phyloP scores from a whole-genome alignment of 2,113 vertebrate species.

The Egretta garzetta region DNA sequence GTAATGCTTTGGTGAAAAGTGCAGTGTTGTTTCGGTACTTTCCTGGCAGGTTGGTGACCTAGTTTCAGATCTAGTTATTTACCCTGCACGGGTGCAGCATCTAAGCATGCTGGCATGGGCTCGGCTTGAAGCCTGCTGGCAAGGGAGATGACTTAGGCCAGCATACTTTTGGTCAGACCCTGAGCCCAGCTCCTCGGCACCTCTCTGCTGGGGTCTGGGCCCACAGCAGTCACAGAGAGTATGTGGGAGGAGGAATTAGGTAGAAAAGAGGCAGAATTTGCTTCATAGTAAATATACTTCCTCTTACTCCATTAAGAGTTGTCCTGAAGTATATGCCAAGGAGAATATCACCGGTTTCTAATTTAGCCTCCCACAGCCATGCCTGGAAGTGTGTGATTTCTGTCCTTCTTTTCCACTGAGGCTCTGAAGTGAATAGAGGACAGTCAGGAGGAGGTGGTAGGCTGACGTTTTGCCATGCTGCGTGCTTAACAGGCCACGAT shows the following conservation, averaged over 20 bases:
- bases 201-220: background rate
- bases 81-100: background rate
- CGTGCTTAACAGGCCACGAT: conserved; percentile 2
- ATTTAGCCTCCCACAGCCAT: background rate
- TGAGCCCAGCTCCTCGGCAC: fast-evolving
- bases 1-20: background rate
- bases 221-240: fast-evolving
- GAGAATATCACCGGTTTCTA: background rate
- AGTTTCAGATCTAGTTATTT: conserved; percentile 21
- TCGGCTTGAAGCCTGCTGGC: fast-evolving
- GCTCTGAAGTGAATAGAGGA: background rate
- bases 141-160: background rate
- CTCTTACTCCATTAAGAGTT: background rate
- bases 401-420: background rate
- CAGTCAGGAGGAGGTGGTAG: conserved; percentile 46
- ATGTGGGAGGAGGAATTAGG: background rate
- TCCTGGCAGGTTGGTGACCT: background rate
- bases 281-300: background rate
- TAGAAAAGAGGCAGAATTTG: background rate
- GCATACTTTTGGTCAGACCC: background rate
- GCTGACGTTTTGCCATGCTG: conserved; percentile 18
- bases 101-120: background rate
- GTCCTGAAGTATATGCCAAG: background rate
- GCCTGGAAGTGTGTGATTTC: background rate
- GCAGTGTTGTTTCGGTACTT: conserved; percentile 17